A percentile compares a stretch with the other conserved stretches of the same genome.
phyloP scores from a whole-genome alignment of 2,888 invertebrate species.

The Agrotis exclamationis region DNA sequence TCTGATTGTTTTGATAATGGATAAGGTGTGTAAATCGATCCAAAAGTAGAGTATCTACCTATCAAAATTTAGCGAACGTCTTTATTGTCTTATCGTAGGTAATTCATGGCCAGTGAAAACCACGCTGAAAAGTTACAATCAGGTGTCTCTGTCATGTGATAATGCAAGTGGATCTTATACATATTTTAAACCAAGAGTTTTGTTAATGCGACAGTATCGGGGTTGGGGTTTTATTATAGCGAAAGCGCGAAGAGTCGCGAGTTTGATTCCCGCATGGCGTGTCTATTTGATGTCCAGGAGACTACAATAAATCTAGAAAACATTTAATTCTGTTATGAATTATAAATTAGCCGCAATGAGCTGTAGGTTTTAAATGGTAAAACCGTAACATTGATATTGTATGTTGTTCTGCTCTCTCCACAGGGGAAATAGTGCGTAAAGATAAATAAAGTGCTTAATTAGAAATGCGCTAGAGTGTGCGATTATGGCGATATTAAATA shows the following conservation, averaged over 20 bases:
- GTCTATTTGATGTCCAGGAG: too few species aligned
- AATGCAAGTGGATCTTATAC: neutral
- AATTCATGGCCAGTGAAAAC: neutral
- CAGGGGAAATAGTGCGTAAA: slow-evolving; percentile 53
- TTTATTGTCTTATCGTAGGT: neutral
- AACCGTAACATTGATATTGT: slow-evolving; percentile 10
- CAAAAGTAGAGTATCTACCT: too few species aligned
- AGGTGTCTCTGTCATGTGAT: neutral
- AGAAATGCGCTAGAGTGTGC: slow-evolving; percentile 40
- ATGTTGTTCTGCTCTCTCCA: slow-evolving; percentile 46
- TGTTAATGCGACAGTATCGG: neutral
- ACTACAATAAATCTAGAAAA: neutral
- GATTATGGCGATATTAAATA: slow-evolving; percentile 48
- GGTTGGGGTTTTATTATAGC: neutral
- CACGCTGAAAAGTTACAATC: neutral
- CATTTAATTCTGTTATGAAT: neutral
- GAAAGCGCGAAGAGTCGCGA: neutral
- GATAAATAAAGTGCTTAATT: slow-evolving; percentile 55
- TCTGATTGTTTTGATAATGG: neutral
- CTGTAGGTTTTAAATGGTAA: slow-evolving; percentile 19
- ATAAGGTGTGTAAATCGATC: neutral
- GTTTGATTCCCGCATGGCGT: neutral
- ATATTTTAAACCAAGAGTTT: neutral
- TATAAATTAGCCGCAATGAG: neutral
- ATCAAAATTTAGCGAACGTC: too few species aligned